These are phyloP conservation scores for Penaeus chinensis DNA, from an alignment of 1,140 invertebrate genomes.

Conservation along the genomic window DNA sequence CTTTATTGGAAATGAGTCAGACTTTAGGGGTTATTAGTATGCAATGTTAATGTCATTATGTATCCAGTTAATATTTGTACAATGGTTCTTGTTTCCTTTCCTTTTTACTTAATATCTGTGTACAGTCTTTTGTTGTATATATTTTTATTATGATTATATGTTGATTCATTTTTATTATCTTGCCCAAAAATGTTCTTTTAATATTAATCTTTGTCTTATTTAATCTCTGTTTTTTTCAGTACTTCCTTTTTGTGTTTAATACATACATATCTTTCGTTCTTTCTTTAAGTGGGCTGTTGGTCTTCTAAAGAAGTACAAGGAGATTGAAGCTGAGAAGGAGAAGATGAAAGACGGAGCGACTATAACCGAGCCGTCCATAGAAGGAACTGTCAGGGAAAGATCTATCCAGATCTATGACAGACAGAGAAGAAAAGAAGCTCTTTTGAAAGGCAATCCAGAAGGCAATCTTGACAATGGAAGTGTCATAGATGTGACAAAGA, in stretches of 20 bases:
- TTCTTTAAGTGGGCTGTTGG: conserved; percentile 43
- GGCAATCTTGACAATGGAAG: conserved; percentile 28
- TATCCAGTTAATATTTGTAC: too few relatives aligned
- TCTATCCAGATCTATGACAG: conserved; percentile 51
- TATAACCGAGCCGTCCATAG: conserved; percentile 23
- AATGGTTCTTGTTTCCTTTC: too few relatives aligned
- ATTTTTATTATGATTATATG: too few relatives aligned
- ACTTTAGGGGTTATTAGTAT: too few relatives aligned
- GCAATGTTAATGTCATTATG: too few relatives aligned
- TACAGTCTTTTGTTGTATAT: too few relatives aligned
- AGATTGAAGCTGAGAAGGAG: conserved; percentile 37
- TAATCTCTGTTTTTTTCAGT: neutral
- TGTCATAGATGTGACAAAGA: conserved; percentile 40
- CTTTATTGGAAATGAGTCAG: too few relatives aligned
- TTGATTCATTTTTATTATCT: too few relatives aligned
- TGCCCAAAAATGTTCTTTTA: too few relatives aligned
- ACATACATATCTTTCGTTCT: neutral
- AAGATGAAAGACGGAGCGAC: conserved; percentile 36
- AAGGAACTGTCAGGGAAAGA: conserved; percentile 47
- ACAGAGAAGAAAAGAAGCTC: conserved; percentile 42
- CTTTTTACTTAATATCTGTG: too few relatives aligned
- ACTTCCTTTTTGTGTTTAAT: neutral
- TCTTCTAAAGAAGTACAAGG: conserved; percentile 40
- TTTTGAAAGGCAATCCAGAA: conserved; percentile 4
- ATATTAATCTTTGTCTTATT: neutral